phyloP scores from a whole-genome alignment of 2,797 vertebrate genomes.

The Alca torda region DNA sequence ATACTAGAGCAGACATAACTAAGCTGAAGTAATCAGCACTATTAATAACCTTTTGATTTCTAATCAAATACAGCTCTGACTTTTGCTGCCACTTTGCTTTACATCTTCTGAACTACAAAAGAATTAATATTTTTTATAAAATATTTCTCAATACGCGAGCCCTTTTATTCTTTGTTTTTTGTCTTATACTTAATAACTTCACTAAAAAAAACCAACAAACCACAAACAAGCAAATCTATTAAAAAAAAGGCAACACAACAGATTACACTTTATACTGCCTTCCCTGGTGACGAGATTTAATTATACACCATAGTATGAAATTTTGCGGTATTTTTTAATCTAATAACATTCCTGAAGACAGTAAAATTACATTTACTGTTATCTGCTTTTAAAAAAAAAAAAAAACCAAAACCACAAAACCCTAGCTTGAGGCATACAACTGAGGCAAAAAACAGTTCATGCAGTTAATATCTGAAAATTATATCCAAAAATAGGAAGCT shows the following conservation, averaged over 20 bases:
- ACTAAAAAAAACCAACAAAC: not conserved
- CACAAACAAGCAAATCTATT: not conserved
- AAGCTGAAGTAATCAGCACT: constrained; percentile 57
- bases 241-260: not conserved
- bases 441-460: not conserved
- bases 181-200: not conserved
- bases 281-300: not conserved
- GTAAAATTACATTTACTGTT: not conserved
- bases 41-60: constrained; percentile 64
- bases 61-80: constrained; percentile 72
- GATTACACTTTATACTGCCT: not conserved
- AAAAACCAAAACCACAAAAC: not conserved
- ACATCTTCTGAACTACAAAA: constrained; percentile 29
- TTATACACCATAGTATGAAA: not conserved
- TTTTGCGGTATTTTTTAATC: not conserved
- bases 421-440: not conserved
- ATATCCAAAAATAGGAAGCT: not conserved
- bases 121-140: constrained; percentile 25
- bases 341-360: not conserved
- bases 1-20: constrained; percentile 51
- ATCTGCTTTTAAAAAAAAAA: not conserved
- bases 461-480: not conserved
- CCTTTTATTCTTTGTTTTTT: constrained; percentile 2
- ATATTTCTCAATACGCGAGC: not conserved
- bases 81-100: constrained; percentile 62